Base-by-base conservation (phyloP, 2,797 vertebrate species). In the Xiphorhynchus erythropygius region DNA sequence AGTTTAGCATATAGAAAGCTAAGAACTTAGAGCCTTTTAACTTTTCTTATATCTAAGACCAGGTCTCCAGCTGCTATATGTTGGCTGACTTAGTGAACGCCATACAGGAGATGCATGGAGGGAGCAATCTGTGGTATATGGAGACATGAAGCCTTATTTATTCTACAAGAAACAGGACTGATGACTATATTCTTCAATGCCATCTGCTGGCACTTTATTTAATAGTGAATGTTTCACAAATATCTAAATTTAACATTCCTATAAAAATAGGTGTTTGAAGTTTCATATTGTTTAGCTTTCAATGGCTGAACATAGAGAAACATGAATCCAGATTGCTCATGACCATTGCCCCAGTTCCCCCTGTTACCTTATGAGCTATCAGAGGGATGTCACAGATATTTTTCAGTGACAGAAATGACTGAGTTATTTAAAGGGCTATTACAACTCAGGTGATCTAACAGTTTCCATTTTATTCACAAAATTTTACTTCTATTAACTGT, bases 111-210 rank as follows among this genome's bases (percentile, higher is more conserved):
- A 65, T 15, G 32, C 17, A n/a, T 3, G 27, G 42, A 78, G 18
- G n/a, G 64, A 78, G 30, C 41, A 71, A 18, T 41, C 44, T 63
- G 25, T 5, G 7, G 32, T 53, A 52, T 15, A 2, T 4, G 19
- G 33, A 55, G 25, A 37, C 24, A 56, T 8, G 25, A 77, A 90
- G 10, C 7, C 18, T 60, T 56, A 44, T 24, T 60, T 35, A 23
- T 88, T 71, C 73, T 68, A 57, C 41, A 65, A 79, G 67, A 84
- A 81, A 37, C 39, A 53, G 52, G 44, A 79, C 52, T 28, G 44
- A 80, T 71, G 76, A 82, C 60, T 56, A 82, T 70, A 92, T 96
- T 93, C 92, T 96, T 96, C 84, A 94, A 91, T 97, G 94, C 90
- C 90, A 96, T 79, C 93, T 96, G 69, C 90, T 95, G 93, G 89